phyloP scores from a whole-genome alignment of 1,140 invertebrate genomes.

The Drosophila insularis region DNA sequence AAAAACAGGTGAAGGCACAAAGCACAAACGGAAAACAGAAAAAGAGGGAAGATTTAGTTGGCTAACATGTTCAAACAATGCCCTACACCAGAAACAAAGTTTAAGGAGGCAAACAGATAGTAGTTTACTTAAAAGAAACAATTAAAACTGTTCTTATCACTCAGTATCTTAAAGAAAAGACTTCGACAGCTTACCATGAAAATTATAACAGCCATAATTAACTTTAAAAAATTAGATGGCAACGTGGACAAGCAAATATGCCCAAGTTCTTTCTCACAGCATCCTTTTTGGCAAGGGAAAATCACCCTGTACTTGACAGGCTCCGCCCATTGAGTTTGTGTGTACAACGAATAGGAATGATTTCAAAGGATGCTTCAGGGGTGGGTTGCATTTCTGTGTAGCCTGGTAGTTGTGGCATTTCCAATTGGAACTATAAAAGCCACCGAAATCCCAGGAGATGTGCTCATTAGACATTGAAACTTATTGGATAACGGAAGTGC shows the following conservation, averaged over 20 bases:
- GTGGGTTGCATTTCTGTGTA: slow-evolving; percentile 27
- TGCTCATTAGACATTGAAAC: slow-evolving; percentile 60
- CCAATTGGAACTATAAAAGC: slow-evolving; percentile 79
- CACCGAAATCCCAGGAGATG: slow-evolving; percentile 64
- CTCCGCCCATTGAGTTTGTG: slow-evolving; percentile 61
- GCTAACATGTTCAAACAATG: background rate
- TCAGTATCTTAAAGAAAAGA: background rate
- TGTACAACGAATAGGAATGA: slow-evolving; percentile 59
- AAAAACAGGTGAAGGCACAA: slow-evolving; percentile 69
- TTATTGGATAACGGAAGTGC: slow-evolving; percentile 60
- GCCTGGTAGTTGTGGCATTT: slow-evolving; percentile 47
- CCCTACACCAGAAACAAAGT: slow-evolving; percentile 5
- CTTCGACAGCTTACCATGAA: background rate
- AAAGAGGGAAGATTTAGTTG: background rate
- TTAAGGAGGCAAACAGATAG: background rate
- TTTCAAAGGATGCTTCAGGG: slow-evolving; percentile 52
- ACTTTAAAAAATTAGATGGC: slow-evolving; percentile 3
- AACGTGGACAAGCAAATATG: slow-evolving; percentile 10
- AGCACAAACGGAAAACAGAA: slow-evolving; percentile 12
- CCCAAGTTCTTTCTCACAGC: slow-evolving; percentile 52
- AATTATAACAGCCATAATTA: slow-evolving; percentile 31
- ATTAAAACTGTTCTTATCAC: background rate
- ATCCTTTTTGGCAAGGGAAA: slow-evolving; percentile 28
- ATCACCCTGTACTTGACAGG: slow-evolving; percentile 67
- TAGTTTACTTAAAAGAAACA: too few species aligned